Evolutionary conservation across 35 echinoderm and acorn worm genomes (phyloP).

Genomic region (Ophiothrix spiculata): DNA sequence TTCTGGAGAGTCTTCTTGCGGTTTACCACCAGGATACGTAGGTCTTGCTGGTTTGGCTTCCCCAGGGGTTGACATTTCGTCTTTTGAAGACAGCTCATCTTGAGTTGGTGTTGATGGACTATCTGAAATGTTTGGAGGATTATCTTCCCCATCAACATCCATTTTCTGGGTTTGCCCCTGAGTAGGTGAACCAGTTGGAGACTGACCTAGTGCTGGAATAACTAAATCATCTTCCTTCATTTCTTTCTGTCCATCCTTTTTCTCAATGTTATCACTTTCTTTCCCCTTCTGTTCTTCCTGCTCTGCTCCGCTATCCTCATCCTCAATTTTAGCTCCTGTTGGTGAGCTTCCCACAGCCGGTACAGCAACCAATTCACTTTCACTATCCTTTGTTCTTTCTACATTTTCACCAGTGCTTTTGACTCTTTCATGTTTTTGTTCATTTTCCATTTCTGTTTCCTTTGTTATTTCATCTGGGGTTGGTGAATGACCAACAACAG

Average conservation of each 20-base stretch:
- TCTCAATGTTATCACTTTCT: not conserved
- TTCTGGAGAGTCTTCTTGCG: too few species aligned
- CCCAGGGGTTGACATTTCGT: conserved; percentile 7
- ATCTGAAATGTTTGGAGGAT: conserved; percentile 33
- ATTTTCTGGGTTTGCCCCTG: not conserved
- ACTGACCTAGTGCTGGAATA: not conserved
- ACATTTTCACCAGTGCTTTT: not conserved
- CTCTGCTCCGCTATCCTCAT: not conserved
- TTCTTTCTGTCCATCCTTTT: not conserved
- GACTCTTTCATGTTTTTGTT: not conserved
- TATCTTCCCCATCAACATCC: not conserved
- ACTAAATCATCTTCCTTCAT: not conserved
- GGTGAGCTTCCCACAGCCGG: not conserved
- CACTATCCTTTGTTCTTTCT: not conserved
- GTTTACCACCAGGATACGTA: conserved; percentile 33
- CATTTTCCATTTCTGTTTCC: not conserved
- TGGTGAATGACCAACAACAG: not conserved
- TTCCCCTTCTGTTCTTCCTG: conserved; percentile 8
- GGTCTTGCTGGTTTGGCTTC: conserved; percentile 44
- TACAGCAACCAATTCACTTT: not conserved
- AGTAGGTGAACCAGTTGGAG: not conserved
- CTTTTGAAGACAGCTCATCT: conserved; percentile 59
- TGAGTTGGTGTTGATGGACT: conserved; percentile 85
- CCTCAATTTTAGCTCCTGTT: not conserved
- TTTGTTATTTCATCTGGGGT: not conserved